Evolutionary conservation across 2,888 invertebrate species (phyloP).

Genomic region (Pterostichus madidus): DNA sequence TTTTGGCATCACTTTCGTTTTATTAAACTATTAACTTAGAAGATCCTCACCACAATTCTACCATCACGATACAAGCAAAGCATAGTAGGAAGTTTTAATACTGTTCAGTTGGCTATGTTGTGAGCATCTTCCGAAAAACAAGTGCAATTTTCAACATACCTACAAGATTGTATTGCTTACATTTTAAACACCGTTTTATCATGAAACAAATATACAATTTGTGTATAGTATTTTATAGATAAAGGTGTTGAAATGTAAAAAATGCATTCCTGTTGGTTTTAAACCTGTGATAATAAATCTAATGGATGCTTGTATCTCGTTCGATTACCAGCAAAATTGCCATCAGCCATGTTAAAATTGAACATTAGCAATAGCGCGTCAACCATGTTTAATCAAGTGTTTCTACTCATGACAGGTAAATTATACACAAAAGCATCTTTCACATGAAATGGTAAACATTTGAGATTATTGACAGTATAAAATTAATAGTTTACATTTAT

Average conservation of each 20-base stretch:
- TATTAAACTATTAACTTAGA: conserved; percentile 11
- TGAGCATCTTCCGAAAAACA: conserved; percentile 14
- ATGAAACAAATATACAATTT: no score
- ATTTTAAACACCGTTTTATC: conserved; percentile 2
- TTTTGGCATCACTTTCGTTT: conserved; percentile 31
- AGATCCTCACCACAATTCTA: conserved; percentile 27
- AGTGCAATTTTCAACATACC: conserved; percentile 37
- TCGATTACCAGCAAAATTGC: conserved; percentile 24
- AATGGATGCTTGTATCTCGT: conserved; percentile 41
- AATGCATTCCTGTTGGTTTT: background rate
- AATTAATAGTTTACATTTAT: conserved; percentile 27
- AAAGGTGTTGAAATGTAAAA: conserved; percentile 5
- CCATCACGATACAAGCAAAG: background rate
- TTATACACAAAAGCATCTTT: conserved; percentile 47
- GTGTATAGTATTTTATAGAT: background rate
- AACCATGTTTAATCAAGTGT: conserved; percentile 34
- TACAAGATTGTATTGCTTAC: background rate
- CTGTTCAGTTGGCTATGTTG: background rate
- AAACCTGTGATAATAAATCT: conserved; percentile 36
- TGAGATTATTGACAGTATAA: conserved; percentile 23
- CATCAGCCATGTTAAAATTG: conserved; percentile 34
- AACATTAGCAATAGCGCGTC: conserved; percentile 49
- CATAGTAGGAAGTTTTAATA: background rate
- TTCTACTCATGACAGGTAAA: conserved; percentile 17
- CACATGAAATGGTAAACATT: conserved; percentile 45